phyloP scores from a whole-genome alignment of 2,113 vertebrate genomes.

The Vidua macroura region DNA sequence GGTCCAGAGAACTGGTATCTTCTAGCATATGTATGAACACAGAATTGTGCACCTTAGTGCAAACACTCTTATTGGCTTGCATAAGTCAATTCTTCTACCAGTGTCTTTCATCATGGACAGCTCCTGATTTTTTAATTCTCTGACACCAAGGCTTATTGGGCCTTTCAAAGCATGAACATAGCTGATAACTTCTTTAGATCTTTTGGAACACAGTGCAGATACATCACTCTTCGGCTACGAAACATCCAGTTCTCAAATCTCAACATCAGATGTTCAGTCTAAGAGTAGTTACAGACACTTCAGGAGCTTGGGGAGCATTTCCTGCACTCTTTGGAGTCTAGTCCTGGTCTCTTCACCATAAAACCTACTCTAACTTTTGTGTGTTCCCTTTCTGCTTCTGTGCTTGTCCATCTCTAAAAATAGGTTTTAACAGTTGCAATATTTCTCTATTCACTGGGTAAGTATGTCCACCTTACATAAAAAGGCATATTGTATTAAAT shows the following conservation, averaged over 20 bases:
- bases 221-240: not conserved
- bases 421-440: not conserved
- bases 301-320: not conserved
- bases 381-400: not conserved
- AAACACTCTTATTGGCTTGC: not conserved
- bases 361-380: not conserved
- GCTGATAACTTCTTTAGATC: not conserved
- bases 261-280: not conserved
- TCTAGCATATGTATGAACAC: not conserved
- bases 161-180: not conserved
- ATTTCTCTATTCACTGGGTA: not conserved
- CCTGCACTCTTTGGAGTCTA: not conserved
- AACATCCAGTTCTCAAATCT: not conserved
- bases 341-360: not conserved
- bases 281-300: not conserved
- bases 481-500: not conserved
- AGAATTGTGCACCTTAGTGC: not conserved
- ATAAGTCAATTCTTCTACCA: not conserved
- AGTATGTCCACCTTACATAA: not conserved
- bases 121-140: not conserved
- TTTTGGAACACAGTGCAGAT: not conserved
- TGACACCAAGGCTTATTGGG: not conserved
- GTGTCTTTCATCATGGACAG: not conserved
- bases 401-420: not conserved
- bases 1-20: not conserved